These are phyloP conservation scores for Dendrocincla tyrannina DNA, from an alignment of 2,797 vertebrate genomes.

Conservation along the genomic window DNA sequence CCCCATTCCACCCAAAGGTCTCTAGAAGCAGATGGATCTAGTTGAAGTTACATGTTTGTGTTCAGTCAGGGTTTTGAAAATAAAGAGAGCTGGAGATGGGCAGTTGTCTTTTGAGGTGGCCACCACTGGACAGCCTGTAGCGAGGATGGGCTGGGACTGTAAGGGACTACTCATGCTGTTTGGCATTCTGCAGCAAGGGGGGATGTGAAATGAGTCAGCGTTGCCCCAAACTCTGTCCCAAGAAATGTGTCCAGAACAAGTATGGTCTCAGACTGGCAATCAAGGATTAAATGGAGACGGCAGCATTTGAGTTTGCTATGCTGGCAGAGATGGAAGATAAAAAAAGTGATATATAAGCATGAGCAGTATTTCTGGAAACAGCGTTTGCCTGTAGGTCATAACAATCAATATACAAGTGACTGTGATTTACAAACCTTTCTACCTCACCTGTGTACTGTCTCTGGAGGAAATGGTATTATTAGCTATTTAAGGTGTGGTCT, in stretches of 20 bases:
- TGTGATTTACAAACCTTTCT: background rate
- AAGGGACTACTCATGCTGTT: fast-evolving
- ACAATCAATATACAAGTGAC: background rate
- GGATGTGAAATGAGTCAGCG: background rate
- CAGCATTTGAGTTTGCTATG: background rate
- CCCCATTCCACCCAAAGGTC: background rate
- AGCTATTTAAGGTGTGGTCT: background rate
- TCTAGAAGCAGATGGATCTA: background rate
- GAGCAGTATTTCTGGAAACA: background rate
- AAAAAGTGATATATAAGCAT: background rate
- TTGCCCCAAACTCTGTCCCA: background rate
- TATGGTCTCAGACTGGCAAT: background rate
- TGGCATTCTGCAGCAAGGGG: background rate
- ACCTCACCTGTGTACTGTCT: background rate
- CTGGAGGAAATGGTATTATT: background rate
- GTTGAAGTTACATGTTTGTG: background rate
- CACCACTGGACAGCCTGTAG: background rate
- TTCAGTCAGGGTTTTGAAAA: background rate
- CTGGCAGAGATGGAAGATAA: background rate
- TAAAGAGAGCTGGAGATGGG: background rate
- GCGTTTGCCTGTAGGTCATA: background rate
- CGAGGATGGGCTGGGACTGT: background rate
- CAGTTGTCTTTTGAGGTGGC: background rate
- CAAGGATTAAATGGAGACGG: background rate
- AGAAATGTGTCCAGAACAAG: background rate